phyloP scores from a whole-genome alignment of 2,888 invertebrate species.

The Rhamphomyia laevipes region DNA sequence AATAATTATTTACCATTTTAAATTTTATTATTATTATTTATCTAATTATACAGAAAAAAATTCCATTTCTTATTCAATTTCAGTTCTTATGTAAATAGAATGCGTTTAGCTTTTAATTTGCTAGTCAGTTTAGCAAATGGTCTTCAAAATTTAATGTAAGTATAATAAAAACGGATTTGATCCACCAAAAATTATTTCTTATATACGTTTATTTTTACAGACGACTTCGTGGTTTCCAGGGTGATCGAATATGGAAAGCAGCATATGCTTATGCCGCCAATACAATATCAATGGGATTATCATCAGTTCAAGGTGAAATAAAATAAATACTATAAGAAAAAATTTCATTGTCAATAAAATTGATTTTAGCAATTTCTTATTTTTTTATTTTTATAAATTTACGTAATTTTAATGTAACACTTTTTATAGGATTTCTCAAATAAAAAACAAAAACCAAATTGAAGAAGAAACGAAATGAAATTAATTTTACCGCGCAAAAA shows the following conservation, averaged over 20 bases:
- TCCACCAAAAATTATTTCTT: too few relatives aligned
- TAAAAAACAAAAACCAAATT: too few relatives aligned
- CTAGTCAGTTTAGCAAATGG: constrained; percentile 33
- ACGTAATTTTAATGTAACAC: too few relatives aligned
- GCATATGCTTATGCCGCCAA: constrained; percentile 36
- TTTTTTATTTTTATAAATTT: neutral
- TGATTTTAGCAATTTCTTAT: too few relatives aligned
- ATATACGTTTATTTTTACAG: constrained; percentile 28
- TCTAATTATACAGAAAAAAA: too few relatives aligned
- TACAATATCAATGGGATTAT: constrained; percentile 32
- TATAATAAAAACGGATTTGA: too few relatives aligned
- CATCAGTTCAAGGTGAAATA: constrained; percentile 34
- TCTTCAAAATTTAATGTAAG: constrained; percentile 30
- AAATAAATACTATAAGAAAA: neutral
- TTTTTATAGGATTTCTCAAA: too few relatives aligned
- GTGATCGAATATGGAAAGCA: constrained; percentile 29
- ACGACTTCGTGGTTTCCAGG: constrained; percentile 21
- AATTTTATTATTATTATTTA: too few relatives aligned
- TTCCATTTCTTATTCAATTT: constrained; percentile 6
- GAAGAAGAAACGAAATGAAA: too few relatives aligned
- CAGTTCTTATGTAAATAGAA: constrained; percentile 25
- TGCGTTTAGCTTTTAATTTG: constrained; percentile 32
- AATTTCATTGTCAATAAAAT: too few relatives aligned
- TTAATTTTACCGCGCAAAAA: too few relatives aligned
- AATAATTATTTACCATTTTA: too few relatives aligned